These are phyloP conservation scores for Graptemys geographica DNA, from an alignment of 2,797 vertebrate species.

Conservation along the genomic window DNA sequence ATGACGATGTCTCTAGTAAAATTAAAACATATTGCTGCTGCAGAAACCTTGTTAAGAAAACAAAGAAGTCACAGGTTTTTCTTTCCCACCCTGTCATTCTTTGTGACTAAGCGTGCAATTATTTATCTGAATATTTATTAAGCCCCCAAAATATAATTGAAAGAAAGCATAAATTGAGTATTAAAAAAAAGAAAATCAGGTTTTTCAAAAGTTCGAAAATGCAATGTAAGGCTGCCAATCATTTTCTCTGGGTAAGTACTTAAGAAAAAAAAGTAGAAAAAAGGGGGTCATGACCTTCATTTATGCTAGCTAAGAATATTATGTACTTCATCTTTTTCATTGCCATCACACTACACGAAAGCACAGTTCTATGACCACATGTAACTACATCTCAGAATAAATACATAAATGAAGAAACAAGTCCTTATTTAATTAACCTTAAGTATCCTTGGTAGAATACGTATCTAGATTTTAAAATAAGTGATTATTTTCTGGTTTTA, in stretches of 20 bases:
- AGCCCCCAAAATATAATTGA: slow-evolving; percentile 10
- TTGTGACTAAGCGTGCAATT: neutral
- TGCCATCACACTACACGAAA: neutral
- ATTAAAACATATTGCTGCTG: slow-evolving; percentile 43
- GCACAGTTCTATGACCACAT: neutral
- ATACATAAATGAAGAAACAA: neutral
- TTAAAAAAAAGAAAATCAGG: neutral
- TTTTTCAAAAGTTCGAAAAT: slow-evolving; percentile 13
- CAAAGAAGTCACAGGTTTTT: neutral
- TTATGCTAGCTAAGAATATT: neutral
- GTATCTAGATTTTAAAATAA: neutral
- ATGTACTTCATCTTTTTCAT: neutral
- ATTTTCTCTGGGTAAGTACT: neutral
- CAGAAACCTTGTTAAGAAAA: slow-evolving; percentile 53
- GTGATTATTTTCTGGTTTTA: neutral
- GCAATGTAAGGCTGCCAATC: slow-evolving; percentile 2
- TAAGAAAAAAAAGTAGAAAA: neutral
- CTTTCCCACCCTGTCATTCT: neutral
- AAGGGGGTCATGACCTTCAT: neutral
- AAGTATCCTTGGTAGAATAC: neutral
- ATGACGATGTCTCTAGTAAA: slow-evolving; percentile 60
- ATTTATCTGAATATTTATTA: slow-evolving; percentile 54
- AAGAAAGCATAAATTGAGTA: neutral
- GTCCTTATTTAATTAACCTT: neutral
- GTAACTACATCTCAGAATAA: neutral